Evolutionary conservation across 2,888 invertebrate species (phyloP).

Genomic region (Gari tellinella): DNA sequence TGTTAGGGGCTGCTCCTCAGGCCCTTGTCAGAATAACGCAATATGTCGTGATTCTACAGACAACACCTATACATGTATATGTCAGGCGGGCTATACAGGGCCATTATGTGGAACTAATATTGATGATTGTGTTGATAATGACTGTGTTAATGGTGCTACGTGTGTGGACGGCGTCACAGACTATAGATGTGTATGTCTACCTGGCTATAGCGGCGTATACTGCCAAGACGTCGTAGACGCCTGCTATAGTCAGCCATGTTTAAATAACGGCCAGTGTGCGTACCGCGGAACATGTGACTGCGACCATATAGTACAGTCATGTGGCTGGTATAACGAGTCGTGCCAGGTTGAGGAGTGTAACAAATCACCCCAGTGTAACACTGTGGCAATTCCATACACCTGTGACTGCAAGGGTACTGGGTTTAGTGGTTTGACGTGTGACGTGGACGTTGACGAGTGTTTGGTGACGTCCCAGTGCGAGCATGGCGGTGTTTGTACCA

Average conservation of each 20-base stretch:
- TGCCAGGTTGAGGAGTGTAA: constrained; percentile 73
- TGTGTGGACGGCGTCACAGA: constrained; percentile 64
- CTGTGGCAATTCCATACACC: constrained; percentile 54
- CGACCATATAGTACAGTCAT: constrained; percentile 67
- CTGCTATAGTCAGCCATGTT: constrained; percentile 75
- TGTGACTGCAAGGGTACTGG: constrained; percentile 75
- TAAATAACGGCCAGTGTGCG: constrained; percentile 72
- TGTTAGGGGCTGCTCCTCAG: constrained; percentile 96
- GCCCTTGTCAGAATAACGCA: constrained; percentile 96
- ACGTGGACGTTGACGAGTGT: constrained; percentile 73
- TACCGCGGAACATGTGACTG: constrained; percentile 77
- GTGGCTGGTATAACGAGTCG: constrained; percentile 78
- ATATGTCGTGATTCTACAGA: constrained; percentile 86
- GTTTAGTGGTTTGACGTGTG: constrained; percentile 67
- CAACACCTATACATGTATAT: constrained; percentile 60
- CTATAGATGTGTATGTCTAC: constrained; percentile 67
- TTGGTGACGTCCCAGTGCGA: constrained; percentile 51
- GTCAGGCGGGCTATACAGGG: constrained; percentile 63
- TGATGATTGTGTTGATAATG: constrained; percentile 69
- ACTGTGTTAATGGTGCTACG: constrained; percentile 64
- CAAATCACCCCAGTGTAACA: constrained; percentile 61
- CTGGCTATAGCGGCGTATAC: constrained; percentile 66
- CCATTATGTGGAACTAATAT: constrained; percentile 65
- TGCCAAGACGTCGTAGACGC: constrained; percentile 70
- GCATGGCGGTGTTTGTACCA: constrained; percentile 71